These are phyloP conservation scores for Pogoniulus pusillus DNA, from an alignment of 2,797 vertebrate genomes.

Conservation along the genomic window DNA sequence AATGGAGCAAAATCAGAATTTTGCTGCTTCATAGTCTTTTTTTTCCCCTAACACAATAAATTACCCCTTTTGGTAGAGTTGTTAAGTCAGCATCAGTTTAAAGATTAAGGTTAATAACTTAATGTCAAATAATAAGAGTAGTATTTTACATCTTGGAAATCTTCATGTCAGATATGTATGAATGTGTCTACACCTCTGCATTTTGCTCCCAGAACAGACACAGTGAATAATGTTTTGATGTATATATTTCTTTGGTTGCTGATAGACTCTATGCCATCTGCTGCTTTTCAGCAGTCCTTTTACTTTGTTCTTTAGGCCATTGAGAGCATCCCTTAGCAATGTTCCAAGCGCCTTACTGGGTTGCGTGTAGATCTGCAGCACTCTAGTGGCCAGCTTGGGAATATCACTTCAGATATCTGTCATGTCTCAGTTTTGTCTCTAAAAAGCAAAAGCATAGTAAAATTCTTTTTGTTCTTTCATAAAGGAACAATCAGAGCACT, in stretches of 20 bases:
- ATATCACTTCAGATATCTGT: background rate
- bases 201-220: background rate
- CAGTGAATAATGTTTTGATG: background rate
- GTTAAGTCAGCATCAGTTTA: background rate
- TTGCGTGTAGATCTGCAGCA: background rate
- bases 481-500: background rate
- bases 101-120: background rate
- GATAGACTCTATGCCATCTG: background rate
- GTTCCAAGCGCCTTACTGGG: background rate
- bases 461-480: background rate
- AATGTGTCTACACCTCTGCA: background rate
- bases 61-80: background rate
- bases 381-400: constrained; percentile 56
- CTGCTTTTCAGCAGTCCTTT: background rate
- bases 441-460: background rate
- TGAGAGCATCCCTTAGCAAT: background rate
- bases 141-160: background rate
- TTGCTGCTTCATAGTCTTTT: too few species aligned
- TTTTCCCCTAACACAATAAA: background rate
- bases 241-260: background rate
- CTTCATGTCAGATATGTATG: background rate
- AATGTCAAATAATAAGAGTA: background rate
- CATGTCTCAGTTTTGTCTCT: background rate
- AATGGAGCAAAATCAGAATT: background rate
- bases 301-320: background rate